A percentile compares a stretch with the other conserved stretches of the same genome.
Conservation (phyloP, 1,140 invertebrate species). For the Eriosoma lanigerum region DNA sequence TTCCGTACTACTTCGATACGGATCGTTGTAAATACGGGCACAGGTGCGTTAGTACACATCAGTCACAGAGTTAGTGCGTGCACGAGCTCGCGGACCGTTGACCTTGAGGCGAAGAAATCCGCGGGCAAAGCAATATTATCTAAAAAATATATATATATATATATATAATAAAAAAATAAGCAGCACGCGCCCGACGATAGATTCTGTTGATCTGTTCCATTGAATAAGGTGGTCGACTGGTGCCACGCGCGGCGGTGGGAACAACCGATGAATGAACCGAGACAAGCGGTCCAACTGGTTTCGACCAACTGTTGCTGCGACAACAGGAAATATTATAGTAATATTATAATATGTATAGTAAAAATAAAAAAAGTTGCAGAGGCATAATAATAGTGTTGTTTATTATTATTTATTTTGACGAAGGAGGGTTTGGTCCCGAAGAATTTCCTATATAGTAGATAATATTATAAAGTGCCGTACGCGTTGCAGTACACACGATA, state of each 20-base stretch:
- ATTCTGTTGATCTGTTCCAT: background rate
- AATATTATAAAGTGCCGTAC: too few species aligned
- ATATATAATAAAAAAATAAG: too few species aligned
- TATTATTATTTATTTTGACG: background rate
- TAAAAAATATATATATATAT: too few species aligned
- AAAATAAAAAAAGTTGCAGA: background rate
- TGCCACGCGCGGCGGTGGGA: background rate
- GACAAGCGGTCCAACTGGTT: constrained; percentile 23
- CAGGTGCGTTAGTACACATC: too few species aligned
- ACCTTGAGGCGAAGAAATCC: constrained; percentile 9
- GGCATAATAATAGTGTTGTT: too few species aligned
- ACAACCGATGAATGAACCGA: constrained; percentile 25
- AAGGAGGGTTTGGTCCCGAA: too few species aligned
- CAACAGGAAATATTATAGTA: background rate
- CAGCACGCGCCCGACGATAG: background rate
- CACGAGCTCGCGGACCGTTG: background rate
- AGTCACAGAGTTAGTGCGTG: too few species aligned
- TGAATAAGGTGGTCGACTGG: background rate
- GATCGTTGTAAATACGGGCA: background rate
- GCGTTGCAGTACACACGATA: too few species aligned
- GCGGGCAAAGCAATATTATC: background rate
- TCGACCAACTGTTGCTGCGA: background rate
- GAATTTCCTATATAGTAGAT: too few species aligned
- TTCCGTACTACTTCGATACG: too few species aligned
- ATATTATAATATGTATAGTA: background rate